Evolutionary conservation across 2,888 invertebrate genomes (phyloP), one percentile per base, ranked within the genome.

Genomic region (Meghimatium bilineatum): DNA sequence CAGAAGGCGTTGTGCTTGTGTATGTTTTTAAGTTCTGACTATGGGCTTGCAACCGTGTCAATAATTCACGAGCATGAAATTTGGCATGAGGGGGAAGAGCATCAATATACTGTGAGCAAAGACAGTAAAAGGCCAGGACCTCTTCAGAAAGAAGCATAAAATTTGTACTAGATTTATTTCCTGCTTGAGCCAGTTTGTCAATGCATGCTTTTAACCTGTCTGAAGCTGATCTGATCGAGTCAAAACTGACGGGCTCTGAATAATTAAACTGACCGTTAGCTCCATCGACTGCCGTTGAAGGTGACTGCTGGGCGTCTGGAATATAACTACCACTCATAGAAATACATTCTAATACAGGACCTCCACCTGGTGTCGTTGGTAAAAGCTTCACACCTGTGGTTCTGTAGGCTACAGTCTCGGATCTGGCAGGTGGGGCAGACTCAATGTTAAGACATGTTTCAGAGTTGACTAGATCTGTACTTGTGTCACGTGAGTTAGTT

Each of bases 101-200:
- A 89, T 98, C 98, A 29, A 97, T 96, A 91, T 97, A 97, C 89
- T 96, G 96, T 90, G 96, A 95, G 94, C 97, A 98, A 88, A 96
- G 96, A 34, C 96, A 96, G 91, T 97, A 96, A 90, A 98, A 95
- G 88, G 96, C 95, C 89, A 97, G 96, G 52, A 91, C 87, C 93
- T 96, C 96, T 91, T 97, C 97, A 26, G 96, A 96, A 44, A 97
- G 94, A 89, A 96, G 96, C 85, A 97, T 94, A 95, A 97, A 96
- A 87, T 96, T 96, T n/a, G 96, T 91, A 84, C 93, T 92, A 63
- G 92, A 90, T 87, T 92, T 93, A 85, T 89, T 91, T 56, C 91
- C 90, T 1, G 91, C 87, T 6, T 88, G 85, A 32, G 90, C 90
- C 81, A 93, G 87, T 29, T 88, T 89, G 38, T 92, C 91, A 66